phyloP scores from a whole-genome alignment of 2,797 vertebrate species.

The Taenioides sp. region DNA sequence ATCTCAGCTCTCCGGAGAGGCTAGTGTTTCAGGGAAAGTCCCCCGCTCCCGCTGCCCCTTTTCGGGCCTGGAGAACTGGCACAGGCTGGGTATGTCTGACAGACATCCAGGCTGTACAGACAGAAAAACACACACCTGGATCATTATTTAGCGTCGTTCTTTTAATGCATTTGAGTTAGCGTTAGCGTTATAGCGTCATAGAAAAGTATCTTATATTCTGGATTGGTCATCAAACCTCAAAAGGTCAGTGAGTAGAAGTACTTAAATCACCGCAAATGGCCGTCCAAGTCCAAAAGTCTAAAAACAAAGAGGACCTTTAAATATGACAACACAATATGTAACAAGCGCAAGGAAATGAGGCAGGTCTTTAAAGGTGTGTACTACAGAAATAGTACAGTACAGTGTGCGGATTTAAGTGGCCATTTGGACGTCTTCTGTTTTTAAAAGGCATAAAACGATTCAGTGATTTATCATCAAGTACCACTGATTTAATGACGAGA shows the following conservation, averaged over 20 bases:
- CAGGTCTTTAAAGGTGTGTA: constrained; percentile 6
- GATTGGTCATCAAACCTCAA: constrained; percentile 37
- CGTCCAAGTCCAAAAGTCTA: constrained; percentile 21
- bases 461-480: background rate
- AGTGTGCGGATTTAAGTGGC: background rate
- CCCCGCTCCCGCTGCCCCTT: constrained; percentile 48
- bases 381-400: background rate
- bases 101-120: constrained; percentile 39
- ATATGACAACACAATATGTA: constrained; percentile 39
- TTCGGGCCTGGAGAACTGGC: constrained; percentile 57
- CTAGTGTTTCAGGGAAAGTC: constrained; percentile 74
- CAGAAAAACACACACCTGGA: constrained; percentile 6
- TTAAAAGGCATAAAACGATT: background rate
- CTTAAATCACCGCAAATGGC: constrained; percentile 40
- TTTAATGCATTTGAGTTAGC: background rate
- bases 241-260: constrained; percentile 48
- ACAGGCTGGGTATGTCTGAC: constrained; percentile 39
- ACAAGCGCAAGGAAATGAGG: constrained; percentile 31
- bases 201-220: constrained; percentile 44
- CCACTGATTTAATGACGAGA: too few species aligned
- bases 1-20: constrained; percentile 66
- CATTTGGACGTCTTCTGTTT: background rate
- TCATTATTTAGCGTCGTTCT: background rate
- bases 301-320: constrained; percentile 19
- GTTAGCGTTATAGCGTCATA: constrained; percentile 10